Evolutionary conservation across 2,888 invertebrate species (phyloP).

Genomic region (Tipula confusa): DNA sequence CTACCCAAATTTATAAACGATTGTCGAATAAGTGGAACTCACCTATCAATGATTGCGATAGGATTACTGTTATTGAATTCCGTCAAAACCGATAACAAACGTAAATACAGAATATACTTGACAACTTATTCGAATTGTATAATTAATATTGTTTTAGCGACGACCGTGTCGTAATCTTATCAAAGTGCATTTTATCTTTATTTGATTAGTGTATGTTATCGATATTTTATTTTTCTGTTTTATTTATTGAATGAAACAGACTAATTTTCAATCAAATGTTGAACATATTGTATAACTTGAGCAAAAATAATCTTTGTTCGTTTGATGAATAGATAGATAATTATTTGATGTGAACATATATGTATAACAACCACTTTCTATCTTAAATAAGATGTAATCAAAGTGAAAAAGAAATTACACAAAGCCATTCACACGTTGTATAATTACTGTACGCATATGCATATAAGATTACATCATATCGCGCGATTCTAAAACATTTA

Average conservation of each 20-base stretch:
- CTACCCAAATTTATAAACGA: no score
- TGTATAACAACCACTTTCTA: neutral
- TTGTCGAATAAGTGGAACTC: no score
- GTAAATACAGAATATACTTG: no score
- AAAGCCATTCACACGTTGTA: neutral
- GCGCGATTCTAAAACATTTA: neutral
- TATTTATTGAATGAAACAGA: neutral
- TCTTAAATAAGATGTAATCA: neutral
- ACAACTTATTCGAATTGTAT: no score
- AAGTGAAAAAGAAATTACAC: neutral
- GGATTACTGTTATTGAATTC: no score
- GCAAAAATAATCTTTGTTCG: neutral
- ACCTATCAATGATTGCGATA: no score
- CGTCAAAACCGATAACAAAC: no score
- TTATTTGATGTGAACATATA: neutral
- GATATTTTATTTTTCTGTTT: neutral
- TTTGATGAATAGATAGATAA: neutral
- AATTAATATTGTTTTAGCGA: neutral
- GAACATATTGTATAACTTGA: neutral
- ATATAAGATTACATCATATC: neutral
- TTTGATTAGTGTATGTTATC: neutral
- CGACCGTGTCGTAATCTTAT: neutral
- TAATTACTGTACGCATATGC: neutral
- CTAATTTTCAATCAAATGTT: neutral
- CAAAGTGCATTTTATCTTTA: neutral